Percentiles rank a stretch among this genome's conserved stretches.
These are phyloP conservation scores for Rhyacichthys aspro DNA, from an alignment of 2,797 vertebrate species.

Conservation along the genomic window DNA sequence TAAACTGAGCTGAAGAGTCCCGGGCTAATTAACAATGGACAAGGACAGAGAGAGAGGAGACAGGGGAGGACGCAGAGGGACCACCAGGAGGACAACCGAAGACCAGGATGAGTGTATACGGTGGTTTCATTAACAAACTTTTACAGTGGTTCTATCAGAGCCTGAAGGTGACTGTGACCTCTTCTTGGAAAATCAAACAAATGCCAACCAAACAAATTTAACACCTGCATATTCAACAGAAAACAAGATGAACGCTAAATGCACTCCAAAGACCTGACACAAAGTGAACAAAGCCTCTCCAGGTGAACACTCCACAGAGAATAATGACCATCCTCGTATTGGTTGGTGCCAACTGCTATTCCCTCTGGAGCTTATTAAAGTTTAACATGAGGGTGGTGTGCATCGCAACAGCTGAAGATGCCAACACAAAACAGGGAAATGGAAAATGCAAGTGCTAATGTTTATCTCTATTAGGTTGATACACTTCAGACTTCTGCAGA, in stretches of 20 bases:
- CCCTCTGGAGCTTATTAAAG: slow-evolving; percentile 48
- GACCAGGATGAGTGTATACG: not conserved
- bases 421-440: not conserved
- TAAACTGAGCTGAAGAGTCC: slow-evolving; percentile 50
- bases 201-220: too few species aligned
- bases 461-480: too few species aligned
- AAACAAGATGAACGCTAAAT: too few species aligned
- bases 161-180: too few species aligned
- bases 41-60: not conserved
- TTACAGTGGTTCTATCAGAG: too few species aligned
- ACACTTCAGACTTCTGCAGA: too few species aligned
- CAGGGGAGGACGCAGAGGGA: not conserved
- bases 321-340: slow-evolving; percentile 7
- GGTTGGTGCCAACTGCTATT: slow-evolving; percentile 4
- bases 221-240: too few species aligned
- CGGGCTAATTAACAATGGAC: slow-evolving; percentile 37
- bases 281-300: too few species aligned
- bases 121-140: too few species aligned
- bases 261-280: too few species aligned
- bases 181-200: too few species aligned
- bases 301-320: not conserved
- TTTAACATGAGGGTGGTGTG: slow-evolving; percentile 9
- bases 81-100: not conserved
- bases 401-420: slow-evolving; percentile 37
- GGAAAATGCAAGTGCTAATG: too few species aligned